Percentiles rank a stretch among this genome's conserved stretches.
Evolutionary conservation across 2,888 invertebrate species (phyloP).

Genomic region (Desoria tigrina): DNA sequence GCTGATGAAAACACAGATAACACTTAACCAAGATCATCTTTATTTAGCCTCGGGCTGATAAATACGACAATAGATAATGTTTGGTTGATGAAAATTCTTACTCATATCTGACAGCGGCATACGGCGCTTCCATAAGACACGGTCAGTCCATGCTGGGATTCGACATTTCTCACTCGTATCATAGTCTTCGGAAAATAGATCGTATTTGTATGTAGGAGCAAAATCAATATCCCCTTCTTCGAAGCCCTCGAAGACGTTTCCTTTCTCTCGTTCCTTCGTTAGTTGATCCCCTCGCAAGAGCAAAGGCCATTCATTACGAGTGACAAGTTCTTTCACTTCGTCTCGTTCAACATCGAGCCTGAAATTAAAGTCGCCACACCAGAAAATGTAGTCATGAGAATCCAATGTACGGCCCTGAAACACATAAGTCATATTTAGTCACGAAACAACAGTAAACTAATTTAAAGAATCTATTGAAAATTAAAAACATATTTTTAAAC

Average conservation of each 20-base stretch:
- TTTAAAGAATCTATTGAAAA: neutral
- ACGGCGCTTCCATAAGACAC: conserved; percentile 88
- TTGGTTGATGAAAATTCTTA: conserved; percentile 52
- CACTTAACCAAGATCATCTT: conserved; percentile 35
- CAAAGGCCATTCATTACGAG: conserved; percentile 71
- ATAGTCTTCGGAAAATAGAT: conserved; percentile 96
- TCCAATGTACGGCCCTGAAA: conserved; percentile 77
- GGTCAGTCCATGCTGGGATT: conserved; percentile 97
- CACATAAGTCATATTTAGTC: conserved; percentile 10
- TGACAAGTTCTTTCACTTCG: conserved; percentile 81
- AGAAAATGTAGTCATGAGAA: conserved; percentile 97
- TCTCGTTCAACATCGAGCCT: conserved; percentile 94
- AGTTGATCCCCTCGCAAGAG: conserved; percentile 88
- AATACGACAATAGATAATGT: no score
- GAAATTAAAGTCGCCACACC: conserved; percentile 99
- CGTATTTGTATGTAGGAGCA: conserved; percentile 97
- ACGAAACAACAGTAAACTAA: neutral
- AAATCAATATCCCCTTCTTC: conserved; percentile 88
- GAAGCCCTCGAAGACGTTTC: conserved; percentile 87
- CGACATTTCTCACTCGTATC: conserved; percentile 98
- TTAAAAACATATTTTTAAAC: conserved; percentile 52
- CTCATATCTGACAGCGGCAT: conserved; percentile 73
- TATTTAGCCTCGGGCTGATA: conserved; percentile 34
- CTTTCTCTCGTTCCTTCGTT: conserved; percentile 59
- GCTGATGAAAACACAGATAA: conserved; percentile 40